Evolutionary conservation across 2,888 invertebrate species (phyloP), one percentile per base, ranked within the genome.

Genomic region (Sphinx pinastri): DNA sequence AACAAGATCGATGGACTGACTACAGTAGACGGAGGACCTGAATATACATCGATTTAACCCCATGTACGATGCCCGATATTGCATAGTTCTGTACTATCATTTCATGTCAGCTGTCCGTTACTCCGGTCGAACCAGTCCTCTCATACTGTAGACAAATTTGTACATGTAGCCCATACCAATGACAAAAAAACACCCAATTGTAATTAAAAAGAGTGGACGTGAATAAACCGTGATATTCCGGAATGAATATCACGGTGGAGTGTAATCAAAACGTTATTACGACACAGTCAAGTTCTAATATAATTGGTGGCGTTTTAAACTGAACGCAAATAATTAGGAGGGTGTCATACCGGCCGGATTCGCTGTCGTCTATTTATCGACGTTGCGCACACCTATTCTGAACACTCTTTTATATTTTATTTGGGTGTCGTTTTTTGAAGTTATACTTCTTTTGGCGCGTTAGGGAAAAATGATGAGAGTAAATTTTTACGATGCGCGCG

Each of bases 251-350:
- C 51, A 25, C 52, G 49, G 47, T 1, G 19, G 47, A 25, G 60
- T 19, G 59, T 60, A 49, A 51, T 68, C 59, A 57, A 59, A 69
- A 52, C 51, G 54, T 52, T 31, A 67, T 69, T 66, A 67, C 66
- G 66, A 54, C 67, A 38, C 54, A 45, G 31, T 52, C 59, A 67
- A 70, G 74, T 79, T 81, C 77, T 81, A 80, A 82, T 83, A 83
- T 88, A 86, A 89, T 86, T 84, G 84, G 75, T 75, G 78, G 79
- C 82, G 81, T 77, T 88, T 86, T 88, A 88, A 86, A 86, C 76
- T 74, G 77, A 79, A 85, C 84, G 82, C 88, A 90, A 90, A 90
- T 90, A 88, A 90, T 90, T 88, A 89, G 79, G 80, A 79, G 76
- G 79, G 77, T 80, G 77, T 74, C 75, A 71, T 71, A 72, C 68